Evolutionary conservation across 1,140 invertebrate genomes (phyloP), one percentile per base, ranked within the genome.

Genomic region (Drosophila mojavensis): DNA sequence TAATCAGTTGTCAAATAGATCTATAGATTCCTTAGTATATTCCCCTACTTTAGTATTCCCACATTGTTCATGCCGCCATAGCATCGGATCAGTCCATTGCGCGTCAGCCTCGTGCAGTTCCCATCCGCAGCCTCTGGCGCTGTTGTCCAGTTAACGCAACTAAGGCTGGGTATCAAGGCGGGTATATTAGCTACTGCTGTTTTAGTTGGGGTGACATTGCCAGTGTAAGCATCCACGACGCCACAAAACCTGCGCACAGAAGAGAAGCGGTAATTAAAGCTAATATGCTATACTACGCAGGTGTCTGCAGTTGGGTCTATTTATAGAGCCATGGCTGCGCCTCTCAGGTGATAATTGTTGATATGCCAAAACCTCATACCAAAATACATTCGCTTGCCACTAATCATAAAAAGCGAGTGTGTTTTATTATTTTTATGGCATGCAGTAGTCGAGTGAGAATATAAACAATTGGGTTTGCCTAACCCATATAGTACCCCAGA

Each of bases 61-160:
- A 91, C 64, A 66, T 92, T 92, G 33, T 89, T 90, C 78, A 92
- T 84, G n/a, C 90, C 90, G 45, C 91, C 91, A 54, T 77, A 91
- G 53, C 91, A 92, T 36, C 79, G 74, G 6, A 92, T 61, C 3
- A 79, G 43, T 5, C 90, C 90, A 43, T 63, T 72, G 2, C 75
- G 58, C 2, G 58, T 64, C 26, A 75, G 53, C 2, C 75, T 62
- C 1, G 91, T 75, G 17, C 91, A 92, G 51, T 91, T 92, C 7
- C 90, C 91, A 2, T 50, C 79, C 11, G 55, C 60, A 1, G 90
- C 76, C 60, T 91, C 91, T 5, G 86, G 82, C 4, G 71, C 76
- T 5, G 64, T 26, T 4, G 79, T 78, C 91, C 91, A 92, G 24
- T 91, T 84, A 2, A 58, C 68, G 43, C 91, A 92, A 15, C 74